Base-by-base conservation (phyloP, 2,888 invertebrate genomes). In the Crematogaster levior region DNA sequence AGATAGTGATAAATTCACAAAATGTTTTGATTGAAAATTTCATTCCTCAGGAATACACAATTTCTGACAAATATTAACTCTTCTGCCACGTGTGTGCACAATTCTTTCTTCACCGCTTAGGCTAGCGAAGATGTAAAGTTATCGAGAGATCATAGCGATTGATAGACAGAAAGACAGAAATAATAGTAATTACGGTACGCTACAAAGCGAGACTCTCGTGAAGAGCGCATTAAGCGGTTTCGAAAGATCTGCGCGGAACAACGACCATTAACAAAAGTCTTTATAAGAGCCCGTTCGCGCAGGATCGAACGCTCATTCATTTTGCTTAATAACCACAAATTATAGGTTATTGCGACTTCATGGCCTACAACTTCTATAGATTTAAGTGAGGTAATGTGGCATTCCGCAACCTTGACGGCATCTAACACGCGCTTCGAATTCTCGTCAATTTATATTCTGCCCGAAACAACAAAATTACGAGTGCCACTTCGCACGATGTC, bases 271-370 rank as follows among this genome's bases (percentile, higher is more conserved):
- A 85, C 84, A 86, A 90, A 91, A 90, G 86, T 89, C 89, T 85
- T 51, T 81, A 84, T 90, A 88, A 88, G 87, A 87, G 88, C 83
- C 88, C 85, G 88, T 89, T 85, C 90, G 88, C 90, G 88, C 90
- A 86, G 87, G 87, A 89, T 88, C 88, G 86, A 88, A 86, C 86
- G 63, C 86, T 89, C 88, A 88, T 91, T 90, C 90, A 89, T 90
- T 90, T 90, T 83, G 84, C 86, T 91, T 92, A 92, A 92, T 92
- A 91, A 92, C 90, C 84, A 87, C 88, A 92, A 91, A 92, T 92
- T 91, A 92, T 83, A 88, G 92, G 91, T 89, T 92, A 88, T 88
- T 82, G 83, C 86, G 82, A 88, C 84, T 89, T 87, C 87, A 85
- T 85, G 86, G 87, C 83, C 85, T 84, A 88, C 88, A 85, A 89